Base-by-base conservation (phyloP, 1,140 invertebrate species). In the Drosophila nigrodunni region DNA sequence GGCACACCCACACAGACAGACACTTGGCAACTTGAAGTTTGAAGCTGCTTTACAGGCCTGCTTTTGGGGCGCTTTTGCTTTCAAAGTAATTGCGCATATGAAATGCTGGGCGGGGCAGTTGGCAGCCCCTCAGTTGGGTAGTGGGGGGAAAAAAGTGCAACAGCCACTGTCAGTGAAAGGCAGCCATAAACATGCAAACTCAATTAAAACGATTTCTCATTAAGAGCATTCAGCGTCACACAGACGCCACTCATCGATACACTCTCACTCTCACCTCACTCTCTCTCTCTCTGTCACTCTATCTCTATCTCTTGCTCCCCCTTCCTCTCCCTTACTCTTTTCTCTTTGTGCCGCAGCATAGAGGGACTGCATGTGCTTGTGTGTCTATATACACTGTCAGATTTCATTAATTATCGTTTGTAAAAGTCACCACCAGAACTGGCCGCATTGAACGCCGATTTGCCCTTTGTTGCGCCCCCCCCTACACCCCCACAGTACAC, bases 181-280 rank as follows among this genome's bases (percentile, higher is more conserved):
- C 82, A 89, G 89, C 89, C 88, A 91, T 91, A 91, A 91, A 91
- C 88, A 91, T 91, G 88, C 88, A 91, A 91, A 91, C 88, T 91
- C 88, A 91, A 91, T 91, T 91, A 91, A 91, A 91, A 82, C 83
- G 88, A 88, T 82, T 91, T 91, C 88, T 91, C 89, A 91, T 91
- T 91, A 89, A 91, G 89, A 77, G 77, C 78, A 88, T 87, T 88
- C 87, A 90, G 60, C 74, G 78, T 34, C 67, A 64, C 55, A 67
- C 58, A 30, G 55, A 67, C 52, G 82, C 72, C 72, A 87, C 82
- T 82, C 82, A 86, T 87, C 78, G 82, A 86, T 86, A 85, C 77
- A 7, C 7, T 30, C 44, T 7, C 15, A 7, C 13, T 7, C 15
- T 13, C 7, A 6, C 43, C 43, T 10, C 15, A 2, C 43, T 15